Conservation (phyloP, 2,113 vertebrate genomes). For the Puffinus mauretanicus region DNA sequence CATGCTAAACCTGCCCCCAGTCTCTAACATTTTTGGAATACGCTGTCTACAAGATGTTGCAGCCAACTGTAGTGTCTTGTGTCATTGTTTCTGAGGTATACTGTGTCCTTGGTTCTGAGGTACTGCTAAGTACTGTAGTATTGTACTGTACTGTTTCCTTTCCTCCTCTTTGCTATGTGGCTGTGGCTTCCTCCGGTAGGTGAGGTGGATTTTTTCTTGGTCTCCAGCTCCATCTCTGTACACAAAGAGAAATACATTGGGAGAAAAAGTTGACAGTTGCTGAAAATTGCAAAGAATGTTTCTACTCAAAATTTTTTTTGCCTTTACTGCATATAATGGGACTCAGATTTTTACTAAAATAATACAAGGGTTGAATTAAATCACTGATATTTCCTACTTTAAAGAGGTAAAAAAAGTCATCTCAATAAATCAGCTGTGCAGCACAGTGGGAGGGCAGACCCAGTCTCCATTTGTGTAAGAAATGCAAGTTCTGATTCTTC, state of each 20-base stretch:
- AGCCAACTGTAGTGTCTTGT: not conserved
- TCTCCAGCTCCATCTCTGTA: not conserved
- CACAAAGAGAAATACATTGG: not conserved
- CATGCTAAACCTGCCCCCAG: not conserved
- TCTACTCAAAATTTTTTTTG: not conserved
- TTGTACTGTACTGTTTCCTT: not conserved
- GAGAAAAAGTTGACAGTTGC: not conserved
- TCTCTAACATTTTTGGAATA: not conserved
- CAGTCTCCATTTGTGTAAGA: not conserved
- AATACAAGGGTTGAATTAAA: not conserved
- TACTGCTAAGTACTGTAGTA: not conserved
- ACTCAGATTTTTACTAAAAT: slow-evolving; percentile 3
- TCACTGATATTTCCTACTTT: not conserved
- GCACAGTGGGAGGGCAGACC: not conserved
- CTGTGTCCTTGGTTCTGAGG: not conserved
- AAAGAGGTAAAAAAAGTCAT: not conserved
- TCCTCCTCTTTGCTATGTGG: not conserved
- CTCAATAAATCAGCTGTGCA: not conserved
- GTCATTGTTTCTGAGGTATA: not conserved
- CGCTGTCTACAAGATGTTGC: not conserved
- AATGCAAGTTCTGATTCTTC: not conserved
- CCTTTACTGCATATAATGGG: not conserved
- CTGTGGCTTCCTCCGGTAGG: not conserved
- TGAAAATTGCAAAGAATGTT: not conserved
- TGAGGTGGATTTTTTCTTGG: not conserved